A percentile compares a stretch with the other conserved stretches of the same genome.
These are phyloP conservation scores for Hirudo medicinalis DNA, from an alignment of 1,140 invertebrate species.

Conservation along the genomic window DNA sequence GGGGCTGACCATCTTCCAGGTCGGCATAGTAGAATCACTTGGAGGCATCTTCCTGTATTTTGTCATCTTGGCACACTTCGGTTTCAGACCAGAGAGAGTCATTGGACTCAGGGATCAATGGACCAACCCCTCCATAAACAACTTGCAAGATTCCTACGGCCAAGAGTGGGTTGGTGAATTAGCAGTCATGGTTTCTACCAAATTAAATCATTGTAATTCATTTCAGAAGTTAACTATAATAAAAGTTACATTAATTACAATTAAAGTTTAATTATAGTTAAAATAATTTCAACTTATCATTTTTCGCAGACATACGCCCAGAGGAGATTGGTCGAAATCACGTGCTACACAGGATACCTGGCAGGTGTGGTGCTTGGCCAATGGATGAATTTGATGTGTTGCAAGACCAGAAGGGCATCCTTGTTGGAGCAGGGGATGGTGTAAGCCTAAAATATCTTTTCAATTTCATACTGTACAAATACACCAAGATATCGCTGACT, in stretches of 20 bases:
- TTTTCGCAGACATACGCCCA: constrained; percentile 66
- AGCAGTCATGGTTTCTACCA: neutral
- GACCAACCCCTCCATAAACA: constrained; percentile 47
- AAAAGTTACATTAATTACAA: no score
- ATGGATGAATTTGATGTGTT: constrained; percentile 96
- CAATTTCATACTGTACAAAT: neutral
- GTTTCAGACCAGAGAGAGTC: constrained; percentile 63
- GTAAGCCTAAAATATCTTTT: constrained; percentile 34
- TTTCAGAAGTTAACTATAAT: neutral
- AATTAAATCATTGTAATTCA: neutral
- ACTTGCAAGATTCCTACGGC: constrained; percentile 49
- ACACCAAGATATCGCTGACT: neutral
- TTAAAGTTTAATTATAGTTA: no score
- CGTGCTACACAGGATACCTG: constrained; percentile 96
- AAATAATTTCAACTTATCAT: neutral
- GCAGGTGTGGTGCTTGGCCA: constrained; percentile 93
- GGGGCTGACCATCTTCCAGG: constrained; percentile 27
- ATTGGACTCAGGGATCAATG: constrained; percentile 45
- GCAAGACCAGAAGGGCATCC: constrained; percentile 90
- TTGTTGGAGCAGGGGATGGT: constrained; percentile 94
- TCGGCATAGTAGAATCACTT: constrained; percentile 85
- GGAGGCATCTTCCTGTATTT: constrained; percentile 98
- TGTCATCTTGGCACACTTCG: constrained; percentile 96
- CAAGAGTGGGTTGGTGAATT: constrained; percentile 48
- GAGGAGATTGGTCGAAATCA: constrained; percentile 86